Base-by-base conservation (phyloP, 2,888 invertebrate genomes). In the Limnephilus rhombicus region DNA sequence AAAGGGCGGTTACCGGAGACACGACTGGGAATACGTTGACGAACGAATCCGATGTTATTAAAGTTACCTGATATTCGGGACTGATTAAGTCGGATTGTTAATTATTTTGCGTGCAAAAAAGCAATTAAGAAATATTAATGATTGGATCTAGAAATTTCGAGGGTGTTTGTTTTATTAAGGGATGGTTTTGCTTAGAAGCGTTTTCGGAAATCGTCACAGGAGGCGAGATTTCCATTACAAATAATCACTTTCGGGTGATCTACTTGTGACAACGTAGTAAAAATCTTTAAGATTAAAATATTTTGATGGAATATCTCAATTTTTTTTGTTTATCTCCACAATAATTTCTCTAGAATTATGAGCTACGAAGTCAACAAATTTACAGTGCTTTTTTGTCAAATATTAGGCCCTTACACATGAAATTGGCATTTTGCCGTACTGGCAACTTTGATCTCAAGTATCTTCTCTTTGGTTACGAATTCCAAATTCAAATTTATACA, bases 1-100 rank as follows among this genome's bases (percentile, higher is more conserved):
- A 45, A 86, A 45, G 49, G 86, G 49, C 86, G 29, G 86, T 41
- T 45, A 45, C 45, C 29, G 86, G 86, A 86, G 86, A 29, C 83
- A 34, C 83, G 41, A 29, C 45, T 29, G 86, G 86, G 49, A 86
- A 29, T 45, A 49, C 49, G 37, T 49, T 45, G 68, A 24, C 68
- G 68, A 68, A 68, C 24, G 45, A 86, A 86, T 86, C 86, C 45
- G 86, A 37, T 49, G 12, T 45, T 86, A 68, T 68, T 68, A 68
- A 68, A 68, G 68, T 68, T 68, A 68, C 68, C 68, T 68, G 68
- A 68, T 68, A 68, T 68, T 68, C n/a, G 24, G 68, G 68, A 68
- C 9, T 68, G 68, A 68, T n/a, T 68, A n/a, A 68, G n/a, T 24
- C n/a, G 24, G 68, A n/a, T 68, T 68, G 68, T 68, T 68, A 68